A percentile compares a stretch with the other conserved stretches of the same genome.
phyloP scores from a whole-genome alignment of 2,797 vertebrate species.

The Eulemur albifrons region DNA sequence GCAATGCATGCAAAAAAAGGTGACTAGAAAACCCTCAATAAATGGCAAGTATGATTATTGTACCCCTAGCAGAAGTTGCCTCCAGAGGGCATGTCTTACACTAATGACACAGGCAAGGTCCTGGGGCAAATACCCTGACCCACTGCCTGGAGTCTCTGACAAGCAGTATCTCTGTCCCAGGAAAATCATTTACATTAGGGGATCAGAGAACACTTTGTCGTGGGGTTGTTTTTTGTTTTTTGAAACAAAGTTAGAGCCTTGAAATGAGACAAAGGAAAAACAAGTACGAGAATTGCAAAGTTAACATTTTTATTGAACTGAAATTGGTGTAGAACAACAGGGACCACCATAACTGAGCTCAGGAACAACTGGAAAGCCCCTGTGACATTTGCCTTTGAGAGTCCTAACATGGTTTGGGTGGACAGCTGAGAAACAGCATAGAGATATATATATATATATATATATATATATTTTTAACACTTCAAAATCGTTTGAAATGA shows the following conservation, averaged over 20 bases:
- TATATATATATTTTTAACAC: background rate
- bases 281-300: slow-evolving; percentile 69
- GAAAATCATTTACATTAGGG: background rate
- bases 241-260: slow-evolving; percentile 12
- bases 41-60: background rate
- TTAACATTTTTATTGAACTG: slow-evolving; percentile 90
- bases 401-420: slow-evolving; percentile 37
- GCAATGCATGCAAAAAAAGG: background rate
- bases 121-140: background rate
- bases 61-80: background rate
- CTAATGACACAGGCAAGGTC: background rate
- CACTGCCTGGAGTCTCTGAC: background rate
- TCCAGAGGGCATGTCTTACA: background rate
- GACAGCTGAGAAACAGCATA: slow-evolving; percentile 28
- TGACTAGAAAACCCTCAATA: background rate
- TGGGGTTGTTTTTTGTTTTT: background rate
- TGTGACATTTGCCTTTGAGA: slow-evolving; percentile 34
- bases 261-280: slow-evolving; percentile 17
- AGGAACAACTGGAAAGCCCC: slow-evolving; percentile 59
- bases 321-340: slow-evolving; percentile 81
- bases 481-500: slow-evolving; percentile 41
- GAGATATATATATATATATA: background rate
- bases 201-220: background rate
- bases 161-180: background rate
- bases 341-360: slow-evolving; percentile 80